A percentile compares a stretch with the other conserved stretches of the same genome.
These are phyloP conservation scores for Drosophila mercatorum DNA, from an alignment of 2,888 invertebrate genomes.

Conservation along the genomic window DNA sequence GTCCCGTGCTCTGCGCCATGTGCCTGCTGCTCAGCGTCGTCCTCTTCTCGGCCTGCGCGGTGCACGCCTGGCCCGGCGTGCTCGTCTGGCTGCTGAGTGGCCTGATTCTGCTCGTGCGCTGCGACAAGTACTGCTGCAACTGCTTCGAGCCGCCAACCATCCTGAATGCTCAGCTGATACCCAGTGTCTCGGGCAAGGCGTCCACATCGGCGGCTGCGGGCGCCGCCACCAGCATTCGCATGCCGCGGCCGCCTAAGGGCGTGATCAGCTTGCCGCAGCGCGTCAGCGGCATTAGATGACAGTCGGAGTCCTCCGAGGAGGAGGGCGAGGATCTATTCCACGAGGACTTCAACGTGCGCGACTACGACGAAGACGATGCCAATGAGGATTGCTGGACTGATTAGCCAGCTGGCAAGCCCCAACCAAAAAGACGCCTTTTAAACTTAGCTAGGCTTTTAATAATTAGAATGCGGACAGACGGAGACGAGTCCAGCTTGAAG, in stretches of 20 bases:
- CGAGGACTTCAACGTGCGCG: conserved; percentile 82
- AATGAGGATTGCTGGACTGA: conserved; percentile 81
- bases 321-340: conserved; percentile 83
- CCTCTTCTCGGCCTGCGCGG: conserved; percentile 80
- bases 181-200: conserved; percentile 83
- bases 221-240: conserved; percentile 81
- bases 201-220: conserved; percentile 40
- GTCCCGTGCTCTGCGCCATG: conserved; percentile 81
- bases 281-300: conserved; percentile 83
- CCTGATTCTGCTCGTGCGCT: conserved; percentile 80
- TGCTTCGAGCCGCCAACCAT: conserved; percentile 82
- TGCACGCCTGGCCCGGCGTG: conserved; percentile 84
- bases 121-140: conserved; percentile 83
- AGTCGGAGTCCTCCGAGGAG: conserved; percentile 84
- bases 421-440: conserved; percentile 28
- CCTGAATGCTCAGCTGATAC: conserved; percentile 81
- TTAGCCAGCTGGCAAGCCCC: conserved; percentile 38
- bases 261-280: conserved; percentile 80
- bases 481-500: conserved; percentile 37
- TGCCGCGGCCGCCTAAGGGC: conserved; percentile 81
- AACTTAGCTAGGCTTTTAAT: conserved; percentile 52
- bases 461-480: conserved; percentile 20
- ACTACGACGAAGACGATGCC: conserved; percentile 77
- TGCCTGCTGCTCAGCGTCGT: conserved; percentile 77
- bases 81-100: conserved; percentile 83